These are phyloP conservation scores for Leptinotarsa tumamoca DNA, from an alignment of 2,888 invertebrate species.

Conservation along the genomic window DNA sequence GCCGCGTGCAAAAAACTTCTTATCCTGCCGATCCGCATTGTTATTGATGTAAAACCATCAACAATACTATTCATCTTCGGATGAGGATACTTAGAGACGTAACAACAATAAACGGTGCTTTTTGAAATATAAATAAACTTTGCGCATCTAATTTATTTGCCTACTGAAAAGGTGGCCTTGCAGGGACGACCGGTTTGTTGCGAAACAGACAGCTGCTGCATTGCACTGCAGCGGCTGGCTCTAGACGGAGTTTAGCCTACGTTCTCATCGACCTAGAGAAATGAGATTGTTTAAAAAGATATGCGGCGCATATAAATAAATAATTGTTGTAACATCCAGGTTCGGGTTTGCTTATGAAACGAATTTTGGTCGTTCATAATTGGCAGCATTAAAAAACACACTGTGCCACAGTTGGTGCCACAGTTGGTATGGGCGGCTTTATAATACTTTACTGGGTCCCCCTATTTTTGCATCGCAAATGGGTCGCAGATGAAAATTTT, in stretches of 20 bases:
- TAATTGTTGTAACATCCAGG: neutral
- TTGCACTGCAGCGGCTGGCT: neutral
- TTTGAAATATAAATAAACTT: constrained; percentile 24
- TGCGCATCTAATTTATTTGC: constrained; percentile 31
- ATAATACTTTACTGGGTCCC: too few relatives aligned
- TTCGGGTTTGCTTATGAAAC: neutral
- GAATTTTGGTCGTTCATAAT: too few relatives aligned
- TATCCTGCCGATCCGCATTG: neutral
- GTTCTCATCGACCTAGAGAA: constrained; percentile 4
- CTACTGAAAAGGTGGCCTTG: constrained; percentile 38
- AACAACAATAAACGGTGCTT: constrained; percentile 23
- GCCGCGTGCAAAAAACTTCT: constrained; percentile 4
- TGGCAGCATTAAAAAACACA: too few relatives aligned
- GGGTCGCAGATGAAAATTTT: too few relatives aligned
- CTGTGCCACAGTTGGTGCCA: too few relatives aligned
- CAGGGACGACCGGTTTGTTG: constrained; percentile 36
- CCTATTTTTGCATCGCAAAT: too few relatives aligned
- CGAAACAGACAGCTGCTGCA: constrained; percentile 22
- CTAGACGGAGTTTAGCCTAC: neutral
- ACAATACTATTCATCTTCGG: constrained; percentile 11
- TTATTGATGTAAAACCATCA: constrained; percentile 1
- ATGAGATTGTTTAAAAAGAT: neutral
- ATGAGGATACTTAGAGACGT: constrained; percentile 3
- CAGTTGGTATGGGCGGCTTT: too few relatives aligned
- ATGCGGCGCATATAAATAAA: neutral